A percentile compares a stretch with the other conserved stretches of the same genome.
phyloP scores from a whole-genome alignment of 35 echinoderm and acorn worm genomes.

The Ophiothrix spiculata region DNA sequence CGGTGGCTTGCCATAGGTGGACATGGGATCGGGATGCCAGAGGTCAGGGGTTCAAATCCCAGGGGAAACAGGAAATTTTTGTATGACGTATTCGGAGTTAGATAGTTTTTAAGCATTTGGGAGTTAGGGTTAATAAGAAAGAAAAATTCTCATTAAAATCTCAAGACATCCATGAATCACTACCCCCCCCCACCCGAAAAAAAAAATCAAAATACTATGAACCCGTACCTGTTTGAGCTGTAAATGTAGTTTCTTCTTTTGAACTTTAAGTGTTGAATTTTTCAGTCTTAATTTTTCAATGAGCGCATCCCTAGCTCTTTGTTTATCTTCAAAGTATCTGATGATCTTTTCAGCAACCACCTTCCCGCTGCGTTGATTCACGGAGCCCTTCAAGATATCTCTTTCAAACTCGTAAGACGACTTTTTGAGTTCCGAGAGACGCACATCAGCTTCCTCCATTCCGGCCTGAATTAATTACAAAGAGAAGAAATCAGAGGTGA shows the following conservation, averaged over 20 bases:
- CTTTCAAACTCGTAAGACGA: constrained; percentile 94
- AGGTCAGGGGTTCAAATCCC: too few relatives aligned
- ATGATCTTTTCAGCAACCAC: constrained; percentile 83
- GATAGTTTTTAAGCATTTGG: too few relatives aligned
- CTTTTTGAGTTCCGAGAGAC: constrained; percentile 86
- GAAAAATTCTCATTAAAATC: not conserved
- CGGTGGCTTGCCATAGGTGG: too few relatives aligned
- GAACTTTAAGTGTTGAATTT: constrained; percentile 96
- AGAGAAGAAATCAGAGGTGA: too few relatives aligned
- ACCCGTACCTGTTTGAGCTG: constrained; percentile 89
- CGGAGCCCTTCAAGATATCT: constrained; percentile 81
- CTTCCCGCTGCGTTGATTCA: constrained; percentile 58
- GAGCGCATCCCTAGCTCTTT: constrained; percentile 74
- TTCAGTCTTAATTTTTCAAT: constrained; percentile 95
- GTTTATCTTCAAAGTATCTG: constrained; percentile 90
- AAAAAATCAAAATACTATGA: not conserved
- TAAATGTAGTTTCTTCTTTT: constrained; percentile 95
- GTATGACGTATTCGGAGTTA: too few relatives aligned
- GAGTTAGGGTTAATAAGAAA: too few relatives aligned
- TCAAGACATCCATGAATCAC: not conserved
- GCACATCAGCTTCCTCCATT: constrained; percentile 94
- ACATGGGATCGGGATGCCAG: too few relatives aligned
- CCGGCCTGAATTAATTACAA: constrained; percentile 71
- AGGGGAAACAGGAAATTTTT: too few relatives aligned
- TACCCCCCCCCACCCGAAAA: not conserved